These are phyloP conservation scores for Bilobella aurantiaca DNA, from an alignment of 1,140 invertebrate genomes.

Conservation along the genomic window DNA sequence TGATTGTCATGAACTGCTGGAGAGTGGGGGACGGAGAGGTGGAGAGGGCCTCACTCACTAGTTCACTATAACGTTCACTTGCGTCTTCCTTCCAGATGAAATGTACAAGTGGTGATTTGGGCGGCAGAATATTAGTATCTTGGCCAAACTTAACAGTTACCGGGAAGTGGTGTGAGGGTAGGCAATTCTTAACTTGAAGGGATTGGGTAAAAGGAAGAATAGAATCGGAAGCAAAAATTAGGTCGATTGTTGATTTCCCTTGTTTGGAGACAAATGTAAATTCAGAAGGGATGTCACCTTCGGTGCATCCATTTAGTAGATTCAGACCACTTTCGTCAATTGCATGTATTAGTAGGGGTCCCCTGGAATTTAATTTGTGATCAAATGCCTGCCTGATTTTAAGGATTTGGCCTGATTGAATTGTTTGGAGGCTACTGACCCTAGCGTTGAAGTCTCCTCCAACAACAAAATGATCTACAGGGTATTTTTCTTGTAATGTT, in stretches of 20 bases:
- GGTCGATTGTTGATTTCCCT: neutral
- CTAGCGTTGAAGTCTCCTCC: neutral
- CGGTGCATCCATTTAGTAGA: neutral
- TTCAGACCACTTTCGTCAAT: neutral
- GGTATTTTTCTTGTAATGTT: too few relatives aligned
- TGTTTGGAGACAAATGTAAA: neutral
- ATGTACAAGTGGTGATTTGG: neutral
- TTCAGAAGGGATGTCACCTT: neutral
- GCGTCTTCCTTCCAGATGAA: neutral
- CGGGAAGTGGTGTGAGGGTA: neutral
- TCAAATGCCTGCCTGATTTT: neutral
- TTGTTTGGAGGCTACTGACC: neutral
- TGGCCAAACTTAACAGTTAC: neutral
- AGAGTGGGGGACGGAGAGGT: neutral
- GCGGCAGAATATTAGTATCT: neutral
- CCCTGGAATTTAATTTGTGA: neutral
- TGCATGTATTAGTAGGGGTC: neutral
- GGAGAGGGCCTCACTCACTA: neutral
- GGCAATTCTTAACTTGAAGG: neutral
- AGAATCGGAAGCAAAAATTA: neutral
- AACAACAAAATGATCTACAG: too few relatives aligned
- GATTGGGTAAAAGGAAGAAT: neutral
- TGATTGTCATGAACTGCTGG: neutral
- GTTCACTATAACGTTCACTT: neutral
- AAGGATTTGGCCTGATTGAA: neutral